Evolutionary conservation across 2,888 invertebrate species (phyloP), one percentile per base, ranked within the genome.

Genomic region (Idaea straminata): DNA sequence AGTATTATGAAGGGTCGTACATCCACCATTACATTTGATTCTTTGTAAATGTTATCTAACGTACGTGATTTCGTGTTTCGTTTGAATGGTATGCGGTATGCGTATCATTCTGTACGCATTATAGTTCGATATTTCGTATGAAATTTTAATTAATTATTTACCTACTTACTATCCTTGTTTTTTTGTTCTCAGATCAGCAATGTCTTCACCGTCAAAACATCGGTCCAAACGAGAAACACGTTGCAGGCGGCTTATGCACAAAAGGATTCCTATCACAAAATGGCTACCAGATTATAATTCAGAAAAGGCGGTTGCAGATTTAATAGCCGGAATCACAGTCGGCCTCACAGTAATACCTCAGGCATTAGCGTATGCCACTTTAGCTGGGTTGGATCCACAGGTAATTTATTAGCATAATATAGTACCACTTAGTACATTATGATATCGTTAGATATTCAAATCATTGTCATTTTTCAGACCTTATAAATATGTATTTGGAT

Each of bases 311-410:
- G 83, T 98, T 64, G 95, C 96, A 69, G 99, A 99, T 89, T 81
- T 96, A 62, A 97, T 99, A 77, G 98, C 98, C 16, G 98, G 98
- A 0, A 92, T 98, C 67, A 98, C 98, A 1, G 98, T 99, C 0
- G 98, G 98, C 0, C 93, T 99, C 35, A 98, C 98, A 0, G 97
- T 98, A 59, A 96, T 99, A 92, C 98, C 98, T 0, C 98, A 98
- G 84, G 97, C 97, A 10, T 88, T 99, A 73, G 99, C 98, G 0
- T 98, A 98, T 84, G 98, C 98, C 5, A 96, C 96, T 15, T 90
- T 99, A 66, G 98, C 97, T 35, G 97, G 97, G 61, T 89, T 99
- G 64, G 95, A 96, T 82, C 97, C 97, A 47, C 96, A 97, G 94
- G 96, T 96, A 92, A 25, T 13, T 59, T 5, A 59, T 16, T 6